Evolutionary conservation across 2,113 vertebrate genomes (phyloP), one percentile per base, ranked within the genome.

Genomic region (Cardinalis cardinalis): DNA sequence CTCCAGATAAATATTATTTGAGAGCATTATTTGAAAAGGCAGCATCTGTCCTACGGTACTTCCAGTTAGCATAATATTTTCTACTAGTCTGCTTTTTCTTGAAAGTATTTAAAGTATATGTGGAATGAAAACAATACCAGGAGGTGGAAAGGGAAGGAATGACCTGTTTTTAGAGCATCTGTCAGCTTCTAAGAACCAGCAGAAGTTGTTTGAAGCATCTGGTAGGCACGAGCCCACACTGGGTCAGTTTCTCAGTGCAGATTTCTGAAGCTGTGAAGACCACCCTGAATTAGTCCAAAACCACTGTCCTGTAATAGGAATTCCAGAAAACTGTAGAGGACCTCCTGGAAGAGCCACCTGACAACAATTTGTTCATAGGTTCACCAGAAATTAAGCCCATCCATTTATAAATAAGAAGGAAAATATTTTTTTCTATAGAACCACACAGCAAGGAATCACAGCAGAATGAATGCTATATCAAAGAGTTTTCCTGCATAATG

Each of bases 141-240:
- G 14, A 75, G 32, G 24, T 41, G 23, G 58, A 73, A 87, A 78
- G 25, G n/a, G 70, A 74, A 75, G 13, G 29, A 11, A 25, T 69
- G 8, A 44, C 19, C 31, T 71, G 38, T 6, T 79, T 93, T 68
- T 43, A 78, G 65, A 84, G 19, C 23, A 60, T 72, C 32, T 56
- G 16, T 68, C 40, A 68, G 24, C n/a, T 77, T 77, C 61, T 68
- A 75, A 70, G 23, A 28, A 74, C 23, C 24, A 44, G 23, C 19
- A 75, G 58, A 89, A 82, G 6, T 77, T 65, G 32, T 53, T 38
- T 52, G 46, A 87, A 65, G 34, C 16, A 56, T 19, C 41, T 70
- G 53, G 12, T 40, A 64, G 26, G n/a, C 48, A 73, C 3, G 5
- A 70, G 46, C 24, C n/a, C 65, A 81, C 0, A 0, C 3, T 55